Evolutionary conservation across 2,797 vertebrate genomes (phyloP), one percentile per base, ranked within the genome.

Genomic region (Pseudomugil tenellus): DNA sequence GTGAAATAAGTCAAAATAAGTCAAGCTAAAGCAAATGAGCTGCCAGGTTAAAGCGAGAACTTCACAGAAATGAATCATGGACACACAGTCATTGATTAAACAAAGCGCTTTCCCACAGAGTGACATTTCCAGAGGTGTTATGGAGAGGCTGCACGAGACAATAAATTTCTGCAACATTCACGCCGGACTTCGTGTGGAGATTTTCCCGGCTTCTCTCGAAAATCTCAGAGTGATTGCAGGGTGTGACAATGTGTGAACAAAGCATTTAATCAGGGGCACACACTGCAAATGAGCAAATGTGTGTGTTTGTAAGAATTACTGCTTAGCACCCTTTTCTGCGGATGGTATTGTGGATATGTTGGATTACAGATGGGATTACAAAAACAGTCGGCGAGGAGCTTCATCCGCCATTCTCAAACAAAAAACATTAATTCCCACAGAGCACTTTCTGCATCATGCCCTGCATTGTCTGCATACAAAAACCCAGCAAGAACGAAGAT

Each of bases 241-340:
- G 26, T 29, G 16, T 53, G 51, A 53, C 49, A 28, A 28, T 52
- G 49, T 48, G 43, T 48, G 43, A 48, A 21, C 43, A 21, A 21
- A 48, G 43, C 43, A 48, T 6, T 48, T 48, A 48, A 48, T 48
- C n/a, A 48, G 43, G 43, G 43, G 9, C 21, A 12, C 12, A 52
- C 49, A 52, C 25, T 52, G 49, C 49, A 53, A 28, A 17, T 53
- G 51, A 53, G 51, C 51, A 53, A 53, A 53, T 29, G 14, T 26
- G 6, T 25, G 25, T 53, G 14, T 26, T 29, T 8, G 26, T 29
- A 17, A 29, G 16, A 29, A 28, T 53, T 3, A 28, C 51, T 53
- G 51, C 51, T 53, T 53, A 28, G 16, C 25, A 17, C 51, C 17
- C 14, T 53, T 53, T 53, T 17, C 28, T 19, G 26, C 51, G 9